Evolutionary conservation across 2,113 vertebrate species (phyloP).

Genomic region (Hirundichthys speculiger): DNA sequence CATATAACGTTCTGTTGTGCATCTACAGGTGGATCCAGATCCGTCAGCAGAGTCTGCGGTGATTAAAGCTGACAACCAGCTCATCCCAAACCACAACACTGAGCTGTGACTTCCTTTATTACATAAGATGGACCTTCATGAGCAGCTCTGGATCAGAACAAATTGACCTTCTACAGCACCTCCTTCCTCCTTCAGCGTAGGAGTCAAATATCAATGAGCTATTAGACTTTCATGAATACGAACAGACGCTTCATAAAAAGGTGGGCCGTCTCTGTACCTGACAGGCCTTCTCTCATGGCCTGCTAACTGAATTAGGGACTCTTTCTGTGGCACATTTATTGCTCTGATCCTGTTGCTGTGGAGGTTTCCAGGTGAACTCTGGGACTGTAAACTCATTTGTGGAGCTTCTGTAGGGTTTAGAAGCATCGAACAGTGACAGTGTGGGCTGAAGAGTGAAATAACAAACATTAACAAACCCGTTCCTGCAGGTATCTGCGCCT

Average conservation of each 20-base stretch:
- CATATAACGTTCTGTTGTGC: too few relatives aligned
- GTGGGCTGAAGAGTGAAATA: too few relatives aligned
- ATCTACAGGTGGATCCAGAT: too few relatives aligned
- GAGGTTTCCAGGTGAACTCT: slow-evolving; percentile 60
- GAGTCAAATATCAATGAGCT: slow-evolving; percentile 69
- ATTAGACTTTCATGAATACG: slow-evolving; percentile 70
- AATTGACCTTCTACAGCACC: slow-evolving; percentile 1
- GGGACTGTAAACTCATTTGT: slow-evolving; percentile 64
- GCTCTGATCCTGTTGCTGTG: slow-evolving; percentile 43
- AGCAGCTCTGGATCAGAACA: not conserved
- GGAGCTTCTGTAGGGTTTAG: not conserved
- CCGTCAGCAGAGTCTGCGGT: too few relatives aligned
- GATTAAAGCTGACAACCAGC: too few relatives aligned
- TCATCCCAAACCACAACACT: too few relatives aligned
- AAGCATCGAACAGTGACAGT: not conserved
- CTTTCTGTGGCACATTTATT: slow-evolving; percentile 59
- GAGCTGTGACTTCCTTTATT: not conserved
- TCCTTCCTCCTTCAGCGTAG: not conserved
- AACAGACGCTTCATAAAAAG: slow-evolving; percentile 27
- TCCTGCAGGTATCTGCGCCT: not conserved
- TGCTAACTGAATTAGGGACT: slow-evolving; percentile 60
- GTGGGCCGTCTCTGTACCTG: slow-evolving; percentile 21
- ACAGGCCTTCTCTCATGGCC: slow-evolving; percentile 29
- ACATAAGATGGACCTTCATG: slow-evolving; percentile 15
- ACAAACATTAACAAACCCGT: too few relatives aligned